These are phyloP conservation scores for Gasterosteus aculeatus DNA, from an alignment of 2,113 vertebrate genomes.

Conservation along the genomic window DNA sequence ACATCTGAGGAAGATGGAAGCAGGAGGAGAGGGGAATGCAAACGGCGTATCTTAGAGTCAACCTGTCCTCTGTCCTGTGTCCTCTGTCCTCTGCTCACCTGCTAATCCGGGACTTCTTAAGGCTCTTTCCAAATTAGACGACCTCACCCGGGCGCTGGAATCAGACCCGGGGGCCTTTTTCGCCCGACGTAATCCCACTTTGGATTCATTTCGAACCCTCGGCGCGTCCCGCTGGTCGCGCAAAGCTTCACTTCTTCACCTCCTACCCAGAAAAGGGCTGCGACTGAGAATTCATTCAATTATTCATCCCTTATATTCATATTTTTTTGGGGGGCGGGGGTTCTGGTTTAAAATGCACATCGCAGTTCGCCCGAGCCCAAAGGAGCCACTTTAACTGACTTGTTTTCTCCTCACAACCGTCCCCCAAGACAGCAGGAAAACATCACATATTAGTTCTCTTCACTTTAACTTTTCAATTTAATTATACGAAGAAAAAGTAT, in stretches of 20 bases:
- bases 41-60: neutral
- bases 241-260: too few species aligned
- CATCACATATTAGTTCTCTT: neutral
- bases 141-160: conserved; percentile 44
- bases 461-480: too few species aligned
- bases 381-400: neutral
- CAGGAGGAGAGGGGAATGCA: neutral
- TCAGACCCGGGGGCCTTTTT: conserved; percentile 36
- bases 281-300: neutral
- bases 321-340: accelerated
- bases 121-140: conserved; percentile 39
- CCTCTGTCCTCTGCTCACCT: neutral
- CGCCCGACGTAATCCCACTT: conserved; percentile 45
- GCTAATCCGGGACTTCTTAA: conserved; percentile 51
- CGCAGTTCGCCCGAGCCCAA: neutral
- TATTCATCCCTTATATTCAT: neutral
- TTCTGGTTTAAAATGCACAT: neutral
- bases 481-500: too few species aligned
- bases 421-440: neutral
- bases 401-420: neutral
- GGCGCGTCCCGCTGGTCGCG: too few species aligned
- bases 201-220: neutral
- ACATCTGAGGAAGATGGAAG: neutral
- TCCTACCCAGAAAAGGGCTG: neutral
- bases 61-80: too few species aligned